Base-by-base conservation (phyloP, 2,888 invertebrate species). In the Apodemia hepburni region DNA sequence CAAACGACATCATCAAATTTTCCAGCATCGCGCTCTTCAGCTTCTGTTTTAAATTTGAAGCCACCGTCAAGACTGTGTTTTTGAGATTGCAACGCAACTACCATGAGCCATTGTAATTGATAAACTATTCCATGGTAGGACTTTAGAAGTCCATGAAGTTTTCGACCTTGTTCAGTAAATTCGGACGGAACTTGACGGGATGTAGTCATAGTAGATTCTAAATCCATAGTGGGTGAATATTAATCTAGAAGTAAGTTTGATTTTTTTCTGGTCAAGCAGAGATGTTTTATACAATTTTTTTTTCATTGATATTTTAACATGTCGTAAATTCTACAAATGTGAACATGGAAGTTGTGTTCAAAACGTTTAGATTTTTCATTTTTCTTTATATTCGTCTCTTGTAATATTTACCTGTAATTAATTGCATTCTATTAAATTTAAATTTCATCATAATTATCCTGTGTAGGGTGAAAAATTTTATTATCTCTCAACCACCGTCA, bases 1-100 rank as follows among this genome's bases (percentile, higher is more conserved):
- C 61, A 61, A 42, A 61, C 61, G 12, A 61, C 61, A 45, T 61
- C 61, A 58, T 61, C 61, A 33, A 61, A 61, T 47, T 61, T 61
- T 29, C 61, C 61, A 9, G 61, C 57, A 47, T 61, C 61, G 12
- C 27, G 7, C 17, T 61, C 57, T 18, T 58, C 61, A 11, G 58
- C 61, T 61, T 61, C 61, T 58, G 61, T 61, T 47, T 18, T 61
- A 17, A 61, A 61, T 42, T 29, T 45, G 42, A 61, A 61, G 42
- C 61, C 58, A 58, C 27, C 42, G 0, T 45, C 58, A 45, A 15
- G 7, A 29, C 45, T 11, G 12, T 58, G n/a, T n/a, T 61, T 61
- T 58, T 58, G 58, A 45, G 61, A 57, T 17, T 61, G 58, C 18
- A 61, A 18, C 8, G 58, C 61, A 18, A 61, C 61, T 12, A 61